Conservation (phyloP, 1,140 invertebrate species). For the Proctacanthus coquilletti region DNA sequence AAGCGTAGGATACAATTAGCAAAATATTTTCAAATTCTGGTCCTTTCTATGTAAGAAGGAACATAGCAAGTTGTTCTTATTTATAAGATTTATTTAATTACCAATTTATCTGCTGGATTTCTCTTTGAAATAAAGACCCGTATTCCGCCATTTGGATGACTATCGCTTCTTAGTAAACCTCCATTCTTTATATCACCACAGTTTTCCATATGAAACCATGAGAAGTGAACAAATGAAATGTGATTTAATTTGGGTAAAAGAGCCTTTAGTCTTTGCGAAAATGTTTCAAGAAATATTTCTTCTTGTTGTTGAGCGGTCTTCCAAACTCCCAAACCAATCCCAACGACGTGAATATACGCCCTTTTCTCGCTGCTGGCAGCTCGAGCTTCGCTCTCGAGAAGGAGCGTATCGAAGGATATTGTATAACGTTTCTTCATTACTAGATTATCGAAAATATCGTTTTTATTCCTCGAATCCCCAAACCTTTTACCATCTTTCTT, state of each 20-base stretch:
- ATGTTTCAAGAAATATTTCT: constrained; percentile 23
- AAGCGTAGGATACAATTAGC: constrained; percentile 46
- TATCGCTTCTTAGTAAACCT: constrained; percentile 8
- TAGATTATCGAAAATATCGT: constrained; percentile 18
- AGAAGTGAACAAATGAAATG: constrained; percentile 23
- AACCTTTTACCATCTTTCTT: constrained; percentile 14
- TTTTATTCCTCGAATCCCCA: constrained; percentile 7
- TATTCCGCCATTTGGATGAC: constrained; percentile 19
- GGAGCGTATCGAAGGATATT: constrained; percentile 20
- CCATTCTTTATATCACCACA: constrained; percentile 14
- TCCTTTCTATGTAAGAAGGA: too few species aligned
- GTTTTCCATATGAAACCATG: constrained; percentile 17
- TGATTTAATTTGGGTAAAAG: constrained; percentile 12
- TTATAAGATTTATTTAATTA: too few species aligned
- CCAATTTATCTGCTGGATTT: constrained; percentile 19
- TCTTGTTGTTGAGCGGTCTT: constrained; percentile 21
- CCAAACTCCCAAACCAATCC: constrained; percentile 25
- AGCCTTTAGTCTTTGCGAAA: constrained; percentile 18
- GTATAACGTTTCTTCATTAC: constrained; percentile 25
- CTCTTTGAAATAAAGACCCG: constrained; percentile 16
- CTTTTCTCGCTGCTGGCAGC: constrained; percentile 8
- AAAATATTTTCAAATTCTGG: constrained; percentile 12
- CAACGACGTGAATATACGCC: constrained; percentile 25
- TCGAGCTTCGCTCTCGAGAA: constrained; percentile 17
- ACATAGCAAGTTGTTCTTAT: too few species aligned